Evolutionary conservation across 2,797 vertebrate species (phyloP).

Genomic region (Rhinella marina): DNA sequence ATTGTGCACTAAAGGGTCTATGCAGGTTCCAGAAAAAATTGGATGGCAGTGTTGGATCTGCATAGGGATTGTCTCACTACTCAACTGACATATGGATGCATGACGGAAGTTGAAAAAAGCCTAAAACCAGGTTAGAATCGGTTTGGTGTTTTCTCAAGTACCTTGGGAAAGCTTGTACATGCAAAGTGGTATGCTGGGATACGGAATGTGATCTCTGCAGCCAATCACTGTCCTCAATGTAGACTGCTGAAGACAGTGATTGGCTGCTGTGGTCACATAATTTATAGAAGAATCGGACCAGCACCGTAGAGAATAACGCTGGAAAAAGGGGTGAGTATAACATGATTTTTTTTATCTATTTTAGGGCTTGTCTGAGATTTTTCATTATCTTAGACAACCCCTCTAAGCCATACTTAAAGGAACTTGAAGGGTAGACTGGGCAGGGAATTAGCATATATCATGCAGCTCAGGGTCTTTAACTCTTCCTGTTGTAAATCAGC

Average conservation of each 20-base stretch:
- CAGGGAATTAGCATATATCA: neutral
- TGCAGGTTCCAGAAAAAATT: neutral
- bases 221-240: too few relatives aligned
- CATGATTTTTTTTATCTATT: too few relatives aligned
- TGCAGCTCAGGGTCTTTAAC: constrained; percentile 8
- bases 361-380: too few relatives aligned
- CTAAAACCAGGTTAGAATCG: neutral
- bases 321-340: too few relatives aligned
- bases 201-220: too few relatives aligned
- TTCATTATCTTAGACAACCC: too few relatives aligned
- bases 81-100: neutral
- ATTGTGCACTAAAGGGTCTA: neutral
- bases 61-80: neutral
- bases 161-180: neutral
- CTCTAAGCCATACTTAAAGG: constrained; percentile 4
- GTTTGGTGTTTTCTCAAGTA: neutral
- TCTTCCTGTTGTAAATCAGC: neutral
- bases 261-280: too few relatives aligned
- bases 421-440: neutral
- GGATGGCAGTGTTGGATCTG: neutral
- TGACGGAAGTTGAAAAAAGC: neutral
- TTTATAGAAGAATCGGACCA: too few relatives aligned
- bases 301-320: too few relatives aligned
- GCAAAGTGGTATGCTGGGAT: too few relatives aligned
- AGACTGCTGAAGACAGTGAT: too few relatives aligned